phyloP scores from a whole-genome alignment of 2,113 vertebrate genomes.

The Burhinus bistriatus region DNA sequence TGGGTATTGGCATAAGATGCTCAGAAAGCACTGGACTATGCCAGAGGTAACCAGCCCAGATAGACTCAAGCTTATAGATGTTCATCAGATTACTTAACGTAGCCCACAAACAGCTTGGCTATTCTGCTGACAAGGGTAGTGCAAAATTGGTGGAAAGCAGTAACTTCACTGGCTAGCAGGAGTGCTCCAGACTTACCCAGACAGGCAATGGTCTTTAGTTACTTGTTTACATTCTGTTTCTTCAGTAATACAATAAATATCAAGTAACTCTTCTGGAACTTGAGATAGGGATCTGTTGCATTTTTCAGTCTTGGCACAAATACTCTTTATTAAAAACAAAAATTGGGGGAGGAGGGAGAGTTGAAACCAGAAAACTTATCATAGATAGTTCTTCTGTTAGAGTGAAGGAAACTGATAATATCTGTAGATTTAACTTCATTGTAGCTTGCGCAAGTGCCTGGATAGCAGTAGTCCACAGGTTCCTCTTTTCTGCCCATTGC shows the following conservation, averaged over 20 bases:
- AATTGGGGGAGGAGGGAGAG: not conserved
- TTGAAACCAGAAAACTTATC: not conserved
- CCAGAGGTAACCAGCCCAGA: not conserved
- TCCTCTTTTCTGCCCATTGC: not conserved
- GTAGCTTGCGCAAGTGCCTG: not conserved
- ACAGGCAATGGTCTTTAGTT: conserved; percentile 27
- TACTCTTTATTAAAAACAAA: conserved; percentile 38
- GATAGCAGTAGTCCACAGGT: not conserved
- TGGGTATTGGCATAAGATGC: not conserved
- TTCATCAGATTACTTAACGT: not conserved
- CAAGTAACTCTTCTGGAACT: conserved; percentile 45
- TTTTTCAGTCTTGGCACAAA: conserved; percentile 52
- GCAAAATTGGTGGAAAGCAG: not conserved
- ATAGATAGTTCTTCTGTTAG: not conserved
- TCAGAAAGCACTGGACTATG: not conserved
- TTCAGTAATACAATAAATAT: conserved; percentile 61
- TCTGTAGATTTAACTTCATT: not conserved
- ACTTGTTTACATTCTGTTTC: conserved; percentile 59
- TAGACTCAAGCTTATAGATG: not conserved
- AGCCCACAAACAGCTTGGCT: not conserved
- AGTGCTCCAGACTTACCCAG: not conserved
- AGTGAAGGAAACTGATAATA: not conserved
- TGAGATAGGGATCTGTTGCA: conserved; percentile 48
- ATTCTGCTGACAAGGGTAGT: not conserved
- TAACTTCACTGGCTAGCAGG: not conserved